Percentiles rank a stretch among this genome's conserved stretches.
These are phyloP conservation scores for Pempheris klunzingeri DNA, from an alignment of 2,797 vertebrate species.

Conservation along the genomic window DNA sequence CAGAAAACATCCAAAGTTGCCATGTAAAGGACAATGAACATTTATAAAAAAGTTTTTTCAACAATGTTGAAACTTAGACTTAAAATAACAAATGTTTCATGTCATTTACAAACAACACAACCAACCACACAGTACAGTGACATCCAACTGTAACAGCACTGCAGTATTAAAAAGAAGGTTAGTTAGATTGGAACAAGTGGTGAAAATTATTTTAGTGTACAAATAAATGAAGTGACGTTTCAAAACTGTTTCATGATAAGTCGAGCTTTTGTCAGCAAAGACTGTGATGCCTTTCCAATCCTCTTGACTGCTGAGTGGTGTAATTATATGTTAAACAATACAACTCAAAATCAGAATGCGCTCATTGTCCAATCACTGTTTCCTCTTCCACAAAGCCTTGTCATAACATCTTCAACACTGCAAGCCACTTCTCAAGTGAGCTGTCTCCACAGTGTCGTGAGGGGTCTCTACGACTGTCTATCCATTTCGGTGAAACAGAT, in stretches of 20 bases:
- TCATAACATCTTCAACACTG: slow-evolving; percentile 18
- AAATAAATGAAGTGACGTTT: slow-evolving; percentile 1
- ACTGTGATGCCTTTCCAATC: not conserved
- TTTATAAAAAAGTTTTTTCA: not conserved
- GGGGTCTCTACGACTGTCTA: slow-evolving; percentile 1
- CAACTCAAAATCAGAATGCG: slow-evolving; percentile 1
- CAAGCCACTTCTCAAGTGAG: slow-evolving; percentile 18
- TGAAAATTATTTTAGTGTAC: too few relatives aligned
- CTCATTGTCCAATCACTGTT: not conserved
- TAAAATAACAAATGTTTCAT: not conserved
- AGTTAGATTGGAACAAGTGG: too few relatives aligned
- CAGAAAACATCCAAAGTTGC: too few relatives aligned
- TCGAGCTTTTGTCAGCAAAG: not conserved
- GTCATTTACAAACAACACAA: not conserved
- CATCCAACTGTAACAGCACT: not conserved
- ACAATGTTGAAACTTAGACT: too few relatives aligned
- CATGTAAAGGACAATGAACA: slow-evolving; percentile 12
- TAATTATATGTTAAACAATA: slow-evolving; percentile 2
- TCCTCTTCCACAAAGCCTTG: not conserved
- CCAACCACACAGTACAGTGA: too few relatives aligned
- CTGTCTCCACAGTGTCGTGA: slow-evolving; percentile 14
- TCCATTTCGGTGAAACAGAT: slow-evolving; percentile 44
- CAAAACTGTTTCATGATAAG: not conserved
- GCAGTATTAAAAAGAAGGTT: not conserved
- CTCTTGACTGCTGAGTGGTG: slow-evolving; percentile 11